Evolutionary conservation across 92 coral and sea anemone species (phyloP).

Genomic region (Palythoa heliodiscus): DNA sequence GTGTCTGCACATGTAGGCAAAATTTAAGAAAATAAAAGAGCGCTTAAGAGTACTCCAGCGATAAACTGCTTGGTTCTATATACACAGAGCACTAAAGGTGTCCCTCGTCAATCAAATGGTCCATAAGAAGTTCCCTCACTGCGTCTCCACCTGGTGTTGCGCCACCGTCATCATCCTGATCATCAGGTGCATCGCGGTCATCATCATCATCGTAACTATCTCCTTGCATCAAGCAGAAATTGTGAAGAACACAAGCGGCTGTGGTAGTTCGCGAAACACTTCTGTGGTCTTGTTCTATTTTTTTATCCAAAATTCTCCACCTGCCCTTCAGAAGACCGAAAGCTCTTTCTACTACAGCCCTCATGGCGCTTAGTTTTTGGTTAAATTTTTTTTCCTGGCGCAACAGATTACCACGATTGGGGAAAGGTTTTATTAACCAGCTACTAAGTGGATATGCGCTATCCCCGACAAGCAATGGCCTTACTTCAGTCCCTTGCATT

Average conservation of each 20-base stretch:
- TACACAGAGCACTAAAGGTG: conserved; percentile 14
- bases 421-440: conserved; percentile 47
- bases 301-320: conserved; percentile 23
- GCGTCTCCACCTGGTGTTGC: not conserved
- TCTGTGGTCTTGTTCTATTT: conserved; percentile 15
- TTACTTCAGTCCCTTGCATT: conserved; percentile 38
- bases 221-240: conserved; percentile 26
- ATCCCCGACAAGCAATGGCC: conserved; percentile 58
- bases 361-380: conserved; percentile 16
- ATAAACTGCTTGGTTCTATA: conserved; percentile 19
- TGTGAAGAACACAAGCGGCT: conserved; percentile 32
- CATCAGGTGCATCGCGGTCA: not conserved
- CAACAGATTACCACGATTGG: conserved; percentile 26
- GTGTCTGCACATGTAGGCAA: conserved; percentile 16
- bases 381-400: conserved; percentile 36
- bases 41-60: conserved; percentile 29
- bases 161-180: not conserved
- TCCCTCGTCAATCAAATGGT: conserved; percentile 22
- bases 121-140: conserved; percentile 25
- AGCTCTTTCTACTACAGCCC: conserved; percentile 31
- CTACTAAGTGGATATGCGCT: conserved; percentile 44
- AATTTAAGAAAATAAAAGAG: conserved; percentile 16
- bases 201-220: conserved; percentile 12
- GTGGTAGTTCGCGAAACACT: conserved; percentile 28
- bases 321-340: conserved; percentile 20